Evolutionary conservation across 2,797 vertebrate species (phyloP).

Genomic region (Amblyopsis hoosieri): DNA sequence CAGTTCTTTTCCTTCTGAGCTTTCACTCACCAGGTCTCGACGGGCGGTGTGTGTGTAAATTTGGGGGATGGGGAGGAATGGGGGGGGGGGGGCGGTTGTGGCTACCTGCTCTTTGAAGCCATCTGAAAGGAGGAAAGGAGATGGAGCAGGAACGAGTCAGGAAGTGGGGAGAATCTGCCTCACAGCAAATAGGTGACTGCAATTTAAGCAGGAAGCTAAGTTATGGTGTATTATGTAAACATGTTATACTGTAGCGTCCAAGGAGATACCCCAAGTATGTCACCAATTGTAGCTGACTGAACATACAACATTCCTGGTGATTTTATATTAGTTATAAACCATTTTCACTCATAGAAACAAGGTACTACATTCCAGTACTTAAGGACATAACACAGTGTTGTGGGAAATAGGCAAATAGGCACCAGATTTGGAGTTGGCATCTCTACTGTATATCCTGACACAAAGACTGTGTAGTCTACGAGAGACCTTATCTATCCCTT

Average conservation of each 20-base stretch:
- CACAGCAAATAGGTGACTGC: conserved; percentile 53
- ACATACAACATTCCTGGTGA: neutral
- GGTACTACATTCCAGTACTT: conserved; percentile 24
- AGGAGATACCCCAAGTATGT: conserved; percentile 6
- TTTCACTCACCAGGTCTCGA: conserved; percentile 73
- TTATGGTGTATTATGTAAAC: conserved; percentile 35
- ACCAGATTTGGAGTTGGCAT: conserved; percentile 9
- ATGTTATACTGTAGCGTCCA: conserved; percentile 6
- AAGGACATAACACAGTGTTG: neutral
- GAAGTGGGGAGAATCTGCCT: conserved; percentile 65
- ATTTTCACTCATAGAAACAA: conserved; percentile 16
- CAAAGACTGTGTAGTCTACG: conserved; percentile 48
- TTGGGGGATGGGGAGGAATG: conserved; percentile 41
- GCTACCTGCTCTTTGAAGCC: conserved; percentile 80
- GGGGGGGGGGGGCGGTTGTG: conserved; percentile 58
- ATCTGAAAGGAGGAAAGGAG: conserved; percentile 39
- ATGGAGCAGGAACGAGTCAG: conserved; percentile 46
- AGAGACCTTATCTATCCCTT: neutral
- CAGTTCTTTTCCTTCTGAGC: conserved; percentile 71
- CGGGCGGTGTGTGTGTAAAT: neutral
- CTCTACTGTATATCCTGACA: conserved; percentile 51
- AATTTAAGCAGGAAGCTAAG: conserved; percentile 36
- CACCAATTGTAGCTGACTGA: neutral
- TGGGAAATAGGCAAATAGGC: neutral
- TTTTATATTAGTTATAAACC: neutral